Evolutionary conservation across 2,888 invertebrate species (phyloP), one percentile per base, ranked within the genome.

Genomic region (Rhagophthalmus giganteus): DNA sequence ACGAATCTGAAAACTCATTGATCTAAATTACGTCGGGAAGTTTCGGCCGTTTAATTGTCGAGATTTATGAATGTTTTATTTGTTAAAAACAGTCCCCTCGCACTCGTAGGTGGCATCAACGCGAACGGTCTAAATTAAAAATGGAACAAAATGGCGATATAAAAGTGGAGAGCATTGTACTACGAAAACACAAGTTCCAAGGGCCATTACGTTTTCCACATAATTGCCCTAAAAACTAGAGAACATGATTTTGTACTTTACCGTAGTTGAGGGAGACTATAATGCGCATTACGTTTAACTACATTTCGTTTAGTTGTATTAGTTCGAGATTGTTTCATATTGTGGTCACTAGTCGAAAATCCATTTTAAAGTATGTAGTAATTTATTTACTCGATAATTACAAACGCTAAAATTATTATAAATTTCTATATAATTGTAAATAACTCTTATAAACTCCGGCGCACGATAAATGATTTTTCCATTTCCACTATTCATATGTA

Each of bases 231-330:
- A 45, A 51, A 49, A 50, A 48, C 47, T 48, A 31, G 41, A 26
- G 55, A 54, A 58, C 58, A 58, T 52, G 58, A 56, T 54, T 58
- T 54, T 57, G 51, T 54, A 58, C 58, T 58, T 54, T 57, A 38
- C 41, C 10, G 26, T 33, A 33, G 39, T 34, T 13, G 38, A 38
- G 33, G 15, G 32, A 30, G 44, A 32, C 27, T 41, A 39, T 31
- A 46, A 41, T 34, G 42, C 32, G 25, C 27, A 35, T 32, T 34
- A 32, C 31, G 47, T 46, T 44, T 39, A n/a, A n/a, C n/a, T n/a
- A 30, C 32, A 51, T 39, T 50, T 44, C 37, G 37, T 42, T 44
- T 50, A 20, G 20, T 20, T 20, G 20, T 3, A 20, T 20, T 20
- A n/a, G n/a, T n/a, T n/a, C n/a, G n/a, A n/a, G n/a, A n/a, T n/a